Evolutionary conservation across 2,888 invertebrate species (phyloP), one percentile per base, ranked within the genome.

Genomic region (Tupiocoris notatus): DNA sequence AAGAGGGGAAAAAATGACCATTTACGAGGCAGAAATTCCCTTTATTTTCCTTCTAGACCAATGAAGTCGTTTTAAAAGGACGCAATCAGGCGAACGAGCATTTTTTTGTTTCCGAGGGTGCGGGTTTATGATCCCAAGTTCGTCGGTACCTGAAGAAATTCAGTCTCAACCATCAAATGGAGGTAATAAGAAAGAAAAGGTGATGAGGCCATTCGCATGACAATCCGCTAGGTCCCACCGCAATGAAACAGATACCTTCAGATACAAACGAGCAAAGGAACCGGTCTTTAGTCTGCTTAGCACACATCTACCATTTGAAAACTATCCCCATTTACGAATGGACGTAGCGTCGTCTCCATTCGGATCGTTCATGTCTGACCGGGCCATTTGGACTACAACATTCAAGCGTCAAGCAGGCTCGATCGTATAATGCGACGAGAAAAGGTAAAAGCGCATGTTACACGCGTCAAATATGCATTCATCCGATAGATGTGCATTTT

Each of bases 201-300:
- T 70, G 70, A 70, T 70, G 70, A 70, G 70, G 70, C 70, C 70
- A 70, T 70, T 70, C 70, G 70, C 70, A 70, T 70, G 70, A 70
- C 70, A 70, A 70, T 70, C 70, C 70, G 70, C 70, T 70, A 70
- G 24, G 70, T 59, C 70, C 59, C 70, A 70, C 70, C 70, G 70
- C 70, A 70, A 21, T 70, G 70, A 70, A 70, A 70, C 70, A 22
- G 70, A 70, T 70, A 70, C 59, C 58, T 17, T 16, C 20, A 67
- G 67, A 67, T 67, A 56, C 56, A 25, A n/a, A 67, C 39, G 59
- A 20, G 7, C 17, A 59, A 18, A 59, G 59, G 59, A 70, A 70
- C 70, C 70, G 70, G 70, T 70, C 70, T 21, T 18, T 59, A n/a
- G n/a, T n/a, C n/a, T n/a, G n/a, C n/a, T n/a, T n/a, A n/a, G n/a